Conservation (phyloP, 2,888 invertebrate species). For the Melinopterus prodromus region DNA sequence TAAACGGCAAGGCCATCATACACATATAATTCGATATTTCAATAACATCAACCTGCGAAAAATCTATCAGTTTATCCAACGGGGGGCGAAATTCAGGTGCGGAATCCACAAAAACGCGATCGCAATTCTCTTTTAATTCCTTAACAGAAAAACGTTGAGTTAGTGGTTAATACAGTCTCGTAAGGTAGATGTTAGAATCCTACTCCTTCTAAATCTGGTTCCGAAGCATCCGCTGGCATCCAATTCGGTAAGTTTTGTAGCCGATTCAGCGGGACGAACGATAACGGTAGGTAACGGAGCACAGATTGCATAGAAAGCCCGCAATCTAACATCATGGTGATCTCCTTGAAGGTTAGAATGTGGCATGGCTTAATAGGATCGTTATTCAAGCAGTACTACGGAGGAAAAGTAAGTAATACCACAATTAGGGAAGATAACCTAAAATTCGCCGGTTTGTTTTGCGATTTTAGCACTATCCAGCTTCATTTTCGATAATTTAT, state of each 20-base stretch:
- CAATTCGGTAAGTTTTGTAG: slow-evolving; percentile 80
- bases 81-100: slow-evolving; percentile 93
- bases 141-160: slow-evolving; percentile 52
- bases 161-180: slow-evolving; percentile 18
- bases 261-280: slow-evolving; percentile 85
- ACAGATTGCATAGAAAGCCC: slow-evolving; percentile 90
- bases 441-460: background rate
- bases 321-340: slow-evolving; percentile 94
- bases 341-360: slow-evolving; percentile 90
- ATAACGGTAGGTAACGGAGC: slow-evolving; percentile 89
- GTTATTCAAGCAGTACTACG: slow-evolving; percentile 84
- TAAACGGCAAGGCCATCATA: slow-evolving; percentile 95
- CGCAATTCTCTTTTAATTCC: slow-evolving; percentile 92
- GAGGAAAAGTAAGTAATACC: slow-evolving; percentile 37
- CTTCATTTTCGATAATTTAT: background rate
- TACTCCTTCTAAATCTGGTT: slow-evolving; percentile 83
- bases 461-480: background rate
- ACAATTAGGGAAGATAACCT: background rate
- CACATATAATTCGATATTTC: slow-evolving; percentile 95
- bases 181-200: slow-evolving; percentile 34
- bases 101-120: slow-evolving; percentile 92
- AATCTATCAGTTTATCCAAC: slow-evolving; percentile 86
- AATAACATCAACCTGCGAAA: slow-evolving; percentile 93
- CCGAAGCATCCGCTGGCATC: slow-evolving; percentile 79
- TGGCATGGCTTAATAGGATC: slow-evolving; percentile 95